A percentile compares a stretch with the other conserved stretches of the same genome.
phyloP scores from a whole-genome alignment of 1,140 invertebrate species.

The Drosophila repletoides region DNA sequence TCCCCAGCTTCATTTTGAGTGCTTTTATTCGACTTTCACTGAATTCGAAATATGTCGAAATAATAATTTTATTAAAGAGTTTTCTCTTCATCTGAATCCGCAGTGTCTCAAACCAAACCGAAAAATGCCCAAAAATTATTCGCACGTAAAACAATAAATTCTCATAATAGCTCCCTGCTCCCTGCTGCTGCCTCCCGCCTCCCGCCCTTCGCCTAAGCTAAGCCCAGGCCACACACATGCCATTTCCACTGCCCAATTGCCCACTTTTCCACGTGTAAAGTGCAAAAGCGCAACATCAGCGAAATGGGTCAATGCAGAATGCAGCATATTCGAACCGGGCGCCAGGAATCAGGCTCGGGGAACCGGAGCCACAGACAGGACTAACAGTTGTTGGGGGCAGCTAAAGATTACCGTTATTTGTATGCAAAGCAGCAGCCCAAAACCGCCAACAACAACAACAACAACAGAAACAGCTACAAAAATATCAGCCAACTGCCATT shows the following conservation, averaged over 20 bases:
- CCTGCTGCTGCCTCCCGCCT: no score
- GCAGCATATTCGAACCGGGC: background rate
- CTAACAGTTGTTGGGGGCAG: constrained; percentile 25
- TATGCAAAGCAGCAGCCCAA: constrained; percentile 68
- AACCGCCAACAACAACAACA: constrained; percentile 36
- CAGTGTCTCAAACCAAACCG: background rate
- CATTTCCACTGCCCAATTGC: constrained; percentile 5
- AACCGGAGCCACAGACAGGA: constrained; percentile 3
- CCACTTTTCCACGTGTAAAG: constrained; percentile 54
- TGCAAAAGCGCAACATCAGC: constrained; percentile 70
- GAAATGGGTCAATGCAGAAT: constrained; percentile 32
- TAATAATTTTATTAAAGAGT: background rate
- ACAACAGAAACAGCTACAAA: constrained; percentile 11
- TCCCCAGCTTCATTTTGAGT: no score
- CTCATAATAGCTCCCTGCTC: constrained; percentile 65
- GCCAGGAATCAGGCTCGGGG: background rate
- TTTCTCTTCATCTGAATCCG: background rate
- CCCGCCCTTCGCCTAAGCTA: no score
- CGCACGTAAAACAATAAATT: constrained; percentile 74
- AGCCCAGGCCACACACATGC: background rate
- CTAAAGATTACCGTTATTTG: constrained; percentile 71
- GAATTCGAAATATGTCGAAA: no score
- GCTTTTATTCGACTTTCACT: no score
- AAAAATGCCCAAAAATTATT: constrained; percentile 38
- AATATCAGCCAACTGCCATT: constrained; percentile 39